A percentile compares a stretch with the other conserved stretches of the same genome.
Conservation (phyloP, 2,113 vertebrate genomes). For the Eretmochelys imbricata region DNA sequence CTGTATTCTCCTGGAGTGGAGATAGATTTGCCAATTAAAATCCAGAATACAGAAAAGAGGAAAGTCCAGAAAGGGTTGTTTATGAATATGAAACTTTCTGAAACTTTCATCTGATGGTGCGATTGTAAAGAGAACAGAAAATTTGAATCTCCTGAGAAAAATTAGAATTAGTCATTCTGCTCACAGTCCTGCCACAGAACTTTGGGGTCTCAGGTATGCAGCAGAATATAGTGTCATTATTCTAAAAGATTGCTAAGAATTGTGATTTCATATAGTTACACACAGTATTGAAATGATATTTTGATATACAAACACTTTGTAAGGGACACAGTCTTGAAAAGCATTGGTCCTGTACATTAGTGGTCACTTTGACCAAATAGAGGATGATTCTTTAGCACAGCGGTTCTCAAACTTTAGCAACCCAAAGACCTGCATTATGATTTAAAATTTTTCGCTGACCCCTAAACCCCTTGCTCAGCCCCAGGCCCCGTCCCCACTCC, state of each 20-base stretch:
- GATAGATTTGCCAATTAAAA: background rate
- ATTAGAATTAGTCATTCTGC: background rate
- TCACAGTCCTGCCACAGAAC: background rate
- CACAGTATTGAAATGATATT: background rate
- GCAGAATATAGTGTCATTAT: background rate
- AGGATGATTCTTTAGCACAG: background rate
- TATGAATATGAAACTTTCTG: background rate
- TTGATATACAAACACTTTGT: background rate
- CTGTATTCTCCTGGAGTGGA: background rate
- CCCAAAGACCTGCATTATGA: too few species aligned
- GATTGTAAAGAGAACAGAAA: background rate
- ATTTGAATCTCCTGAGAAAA: background rate
- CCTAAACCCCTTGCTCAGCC: too few species aligned
- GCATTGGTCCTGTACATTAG: background rate
- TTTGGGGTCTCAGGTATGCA: background rate
- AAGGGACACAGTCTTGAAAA: background rate
- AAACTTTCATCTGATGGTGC: background rate
- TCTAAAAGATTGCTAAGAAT: background rate
- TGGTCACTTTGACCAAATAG: conserved; percentile 9
- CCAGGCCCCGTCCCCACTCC: too few species aligned
- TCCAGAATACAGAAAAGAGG: background rate
- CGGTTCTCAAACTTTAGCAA: too few species aligned
- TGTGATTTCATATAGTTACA: background rate
- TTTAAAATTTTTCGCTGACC: too few species aligned
- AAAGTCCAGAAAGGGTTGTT: background rate